Evolutionary conservation across 2,888 invertebrate genomes (phyloP).

Genomic region (Lepidocyrtinus sp.): DNA sequence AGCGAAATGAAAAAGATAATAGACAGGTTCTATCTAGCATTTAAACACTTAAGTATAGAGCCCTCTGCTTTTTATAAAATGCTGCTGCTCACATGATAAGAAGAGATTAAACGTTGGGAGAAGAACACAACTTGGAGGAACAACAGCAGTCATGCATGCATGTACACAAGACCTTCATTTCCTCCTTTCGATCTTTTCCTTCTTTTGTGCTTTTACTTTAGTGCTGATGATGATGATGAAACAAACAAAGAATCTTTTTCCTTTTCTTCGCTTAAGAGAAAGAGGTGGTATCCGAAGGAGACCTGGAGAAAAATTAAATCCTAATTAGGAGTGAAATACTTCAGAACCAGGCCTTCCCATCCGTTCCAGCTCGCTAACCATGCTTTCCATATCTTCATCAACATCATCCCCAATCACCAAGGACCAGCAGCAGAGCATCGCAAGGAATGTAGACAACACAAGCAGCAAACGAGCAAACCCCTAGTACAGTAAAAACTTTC

Average conservation of each 20-base stretch:
- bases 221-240: slow-evolving; percentile 23
- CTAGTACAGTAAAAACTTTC: not conserved
- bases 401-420: slow-evolving; percentile 7
- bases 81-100: slow-evolving; percentile 45
- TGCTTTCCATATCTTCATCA: slow-evolving; percentile 38
- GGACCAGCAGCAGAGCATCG: slow-evolving; percentile 24
- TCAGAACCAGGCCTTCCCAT: slow-evolving; percentile 63
- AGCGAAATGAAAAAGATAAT: not conserved
- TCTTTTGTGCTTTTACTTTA: too few species aligned
- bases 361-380: slow-evolving; percentile 57
- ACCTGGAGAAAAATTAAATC: slow-evolving; percentile 67
- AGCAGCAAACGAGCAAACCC: slow-evolving; percentile 13
- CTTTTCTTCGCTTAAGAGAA: slow-evolving; percentile 7
- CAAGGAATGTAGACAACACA: slow-evolving; percentile 21
- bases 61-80: not conserved
- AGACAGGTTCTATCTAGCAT: not conserved
- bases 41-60: not conserved
- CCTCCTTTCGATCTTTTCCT: slow-evolving; percentile 31
- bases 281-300: slow-evolving; percentile 28
- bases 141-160: slow-evolving; percentile 57
- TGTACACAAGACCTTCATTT: slow-evolving; percentile 50
- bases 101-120: slow-evolving; percentile 49
- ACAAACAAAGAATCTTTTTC: slow-evolving; percentile 42
- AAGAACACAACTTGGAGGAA: slow-evolving; percentile 23
- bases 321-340: slow-evolving; percentile 66